Evolutionary conservation across 2,113 vertebrate species (phyloP), one percentile per base, ranked within the genome.

Genomic region (Odobenus rosmarus): DNA sequence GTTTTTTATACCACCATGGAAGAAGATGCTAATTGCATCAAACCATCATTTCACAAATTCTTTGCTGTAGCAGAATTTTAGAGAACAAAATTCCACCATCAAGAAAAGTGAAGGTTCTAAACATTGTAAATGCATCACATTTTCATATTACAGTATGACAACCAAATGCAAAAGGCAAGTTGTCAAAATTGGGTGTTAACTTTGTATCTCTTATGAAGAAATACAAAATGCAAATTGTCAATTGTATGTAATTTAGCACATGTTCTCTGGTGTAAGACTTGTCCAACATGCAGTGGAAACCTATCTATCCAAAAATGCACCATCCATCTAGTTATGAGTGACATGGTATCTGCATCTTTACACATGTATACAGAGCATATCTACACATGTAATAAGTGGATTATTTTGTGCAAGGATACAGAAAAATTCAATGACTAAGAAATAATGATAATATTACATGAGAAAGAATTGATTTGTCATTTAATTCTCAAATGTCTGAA

Each of bases 121-220:
- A 97, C 94, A 98, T 94, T 98, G 98, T 98, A 98, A 98, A 98
- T 98, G 97, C 92, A 96, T 74, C 97, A 98, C 96, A 98, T 98
- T 98, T 98, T 90, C 88, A 93, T 98, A 69, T 90, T 95, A 97
- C 79, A 97, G 98, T 95, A 98, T 88, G 96, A 98, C 96, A 98
- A 96, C 93, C 97, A 96, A 97, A 95, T 93, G 85, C 80, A 98
- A 98, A 28, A 98, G 96, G 94, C 87, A 90, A 91, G 82, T 95
- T 98, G 97, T 97, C 95, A 98, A 97, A 98, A 98, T 87, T 90
- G 87, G 84, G 28, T 95, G 90, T 95, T 98, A 98, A 95, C 95
- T 97, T 97, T 94, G 96, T 96, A 97, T 92, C 28, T 93, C 7
- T 98, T 83, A 82, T 62, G 96, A 95, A 61, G 12, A 62, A 74